Evolutionary conservation across 2,888 invertebrate genomes (phyloP), one percentile per base, ranked within the genome.

Genomic region (Julus scanicus): DNA sequence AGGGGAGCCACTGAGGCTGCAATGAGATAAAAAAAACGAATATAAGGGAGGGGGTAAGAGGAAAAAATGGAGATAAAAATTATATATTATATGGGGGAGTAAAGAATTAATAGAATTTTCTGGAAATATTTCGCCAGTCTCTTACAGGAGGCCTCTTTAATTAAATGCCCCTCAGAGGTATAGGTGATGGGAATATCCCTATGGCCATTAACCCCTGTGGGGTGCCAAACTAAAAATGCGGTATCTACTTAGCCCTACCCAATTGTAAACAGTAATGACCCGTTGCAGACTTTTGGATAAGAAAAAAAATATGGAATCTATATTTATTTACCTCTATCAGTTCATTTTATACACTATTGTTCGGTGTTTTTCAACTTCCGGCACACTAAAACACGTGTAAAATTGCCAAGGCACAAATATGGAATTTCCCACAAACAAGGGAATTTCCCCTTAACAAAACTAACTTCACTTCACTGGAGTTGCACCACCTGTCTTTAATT

Each of bases 1-100:
- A 80, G 80, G 80, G 80, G 80, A 80, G 80, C 80, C 80, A 80
- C 80, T 80, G 80, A 80, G 80, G 80, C 80, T 80, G 80, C 80
- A 80, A 37, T 2, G 80, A 80, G 80, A 80, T 80, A 80, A 80
- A 80, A 80, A 48, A 80, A 80, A 63, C 9, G 37, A 44, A 44
- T 37, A 37, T 20, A 53, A 53, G 53, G 17, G 80, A 80, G 80
- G 11, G 71, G 80, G 80, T 80, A 80, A 37, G 37, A 53, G 13
- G 11, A 29, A 80, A 80, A 80, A 80, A 80, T 80, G 29, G 80
- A 80, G 80, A 80, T 80, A 80, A 80, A 80, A 80, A 37, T 80
- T 80, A 80, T 80, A 80, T 80, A 80, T 80, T 80, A 80, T 80
- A 80, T 13, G 80, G 80, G 80, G 80, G 80, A 80, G 80, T 80